Evolutionary conservation across 2,797 vertebrate genomes (phyloP).

Genomic region (Sphenodon punctatus): DNA sequence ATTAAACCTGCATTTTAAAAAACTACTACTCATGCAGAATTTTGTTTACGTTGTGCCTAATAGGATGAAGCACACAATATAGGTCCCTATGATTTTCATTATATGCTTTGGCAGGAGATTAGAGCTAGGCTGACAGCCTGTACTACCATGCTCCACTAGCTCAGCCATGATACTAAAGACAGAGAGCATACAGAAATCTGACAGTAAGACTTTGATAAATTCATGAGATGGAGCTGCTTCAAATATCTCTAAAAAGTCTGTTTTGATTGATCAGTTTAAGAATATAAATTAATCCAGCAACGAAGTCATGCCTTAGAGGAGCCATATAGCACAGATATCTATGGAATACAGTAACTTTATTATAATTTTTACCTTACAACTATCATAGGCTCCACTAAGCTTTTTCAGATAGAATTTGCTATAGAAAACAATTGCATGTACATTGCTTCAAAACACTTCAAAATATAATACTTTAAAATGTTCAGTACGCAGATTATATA

Average conservation of each 20-base stretch:
- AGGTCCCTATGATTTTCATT: conserved; percentile 5
- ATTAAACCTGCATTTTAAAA: conserved; percentile 10
- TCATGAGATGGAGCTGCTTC: conserved; percentile 2
- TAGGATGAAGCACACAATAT: neutral
- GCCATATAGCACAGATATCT: neutral
- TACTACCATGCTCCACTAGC: neutral
- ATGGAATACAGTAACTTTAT: neutral
- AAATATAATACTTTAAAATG: neutral
- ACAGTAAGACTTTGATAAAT: neutral
- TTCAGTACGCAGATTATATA: neutral
- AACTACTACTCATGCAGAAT: neutral
- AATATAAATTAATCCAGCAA: neutral
- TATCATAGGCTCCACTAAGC: too few relatives aligned
- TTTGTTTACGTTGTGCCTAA: neutral
- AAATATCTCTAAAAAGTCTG: neutral
- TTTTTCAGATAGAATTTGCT: neutral
- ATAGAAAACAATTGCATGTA: neutral
- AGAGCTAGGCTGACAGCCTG: neutral
- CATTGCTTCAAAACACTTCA: neutral
- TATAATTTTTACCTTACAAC: neutral
- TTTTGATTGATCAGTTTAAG: neutral
- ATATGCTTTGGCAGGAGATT: neutral
- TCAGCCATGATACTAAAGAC: neutral
- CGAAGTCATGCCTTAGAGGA: neutral
- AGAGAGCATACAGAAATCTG: neutral